Percentiles rank a stretch among this genome's conserved stretches.
phyloP scores from a whole-genome alignment of 2,113 vertebrate species.

The Taurulus bubalis region DNA sequence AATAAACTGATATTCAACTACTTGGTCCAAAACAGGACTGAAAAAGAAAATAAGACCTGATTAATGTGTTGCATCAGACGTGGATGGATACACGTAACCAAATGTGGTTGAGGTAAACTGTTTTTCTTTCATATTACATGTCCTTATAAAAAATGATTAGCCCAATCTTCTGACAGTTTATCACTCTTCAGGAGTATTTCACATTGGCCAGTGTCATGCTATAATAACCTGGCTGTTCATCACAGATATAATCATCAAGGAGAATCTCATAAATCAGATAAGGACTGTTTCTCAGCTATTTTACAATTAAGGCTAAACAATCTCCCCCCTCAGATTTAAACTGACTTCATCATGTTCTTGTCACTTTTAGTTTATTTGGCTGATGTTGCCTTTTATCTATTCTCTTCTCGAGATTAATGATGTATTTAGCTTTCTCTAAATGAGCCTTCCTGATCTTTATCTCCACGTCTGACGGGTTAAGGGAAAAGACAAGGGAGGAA shows the following conservation, averaged over 20 bases:
- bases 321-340: no score
- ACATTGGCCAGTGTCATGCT: background rate
- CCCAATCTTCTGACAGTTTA: background rate
- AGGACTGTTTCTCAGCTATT: no score
- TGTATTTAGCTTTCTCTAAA: background rate
- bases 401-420: background rate
- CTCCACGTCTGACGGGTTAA: background rate
- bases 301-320: no score
- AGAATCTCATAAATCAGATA: no score
- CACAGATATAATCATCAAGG: no score
- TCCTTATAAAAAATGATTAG: background rate
- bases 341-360: no score
- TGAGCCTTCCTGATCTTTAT: slow-evolving; percentile 12
- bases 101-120: background rate
- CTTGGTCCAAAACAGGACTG: background rate
- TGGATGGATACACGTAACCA: no score
- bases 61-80: no score
- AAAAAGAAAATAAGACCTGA: no score
- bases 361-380: no score
- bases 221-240: background rate
- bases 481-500: background rate
- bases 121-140: no score
- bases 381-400: no score
- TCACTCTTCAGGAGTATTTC: background rate
- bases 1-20: background rate